A percentile compares a stretch with the other conserved stretches of the same genome.
Evolutionary conservation across 2,888 invertebrate genomes (phyloP).

Genomic region (Eremobia ochroleuca): DNA sequence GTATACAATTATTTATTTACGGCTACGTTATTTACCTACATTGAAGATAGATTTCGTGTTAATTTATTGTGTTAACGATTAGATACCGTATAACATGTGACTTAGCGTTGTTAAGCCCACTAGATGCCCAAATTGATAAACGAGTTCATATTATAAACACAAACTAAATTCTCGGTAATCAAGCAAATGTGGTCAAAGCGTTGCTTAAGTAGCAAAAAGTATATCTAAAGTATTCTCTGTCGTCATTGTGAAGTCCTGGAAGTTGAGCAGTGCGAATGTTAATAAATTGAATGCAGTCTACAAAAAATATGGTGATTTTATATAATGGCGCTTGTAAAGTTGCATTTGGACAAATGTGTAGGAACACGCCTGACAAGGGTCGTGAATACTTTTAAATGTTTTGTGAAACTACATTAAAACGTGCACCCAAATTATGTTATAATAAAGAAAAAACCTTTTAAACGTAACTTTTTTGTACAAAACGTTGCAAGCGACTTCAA

Average conservation of each 20-base stretch:
- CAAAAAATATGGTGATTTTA: constrained; percentile 67
- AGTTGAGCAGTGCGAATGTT: constrained; percentile 55
- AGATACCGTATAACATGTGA: constrained; percentile 39
- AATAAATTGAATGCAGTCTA: constrained; percentile 56
- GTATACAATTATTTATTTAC: constrained; percentile 69
- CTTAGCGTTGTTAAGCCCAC: constrained; percentile 26
- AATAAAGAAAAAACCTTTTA: constrained; percentile 61
- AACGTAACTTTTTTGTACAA: constrained; percentile 54
- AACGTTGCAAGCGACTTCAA: constrained; percentile 38
- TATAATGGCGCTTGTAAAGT: constrained; percentile 73
- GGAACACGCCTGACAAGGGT: constrained; percentile 77
- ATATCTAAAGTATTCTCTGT: constrained; percentile 38
- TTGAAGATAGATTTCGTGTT: constrained; percentile 55
- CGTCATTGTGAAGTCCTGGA: constrained; percentile 39
- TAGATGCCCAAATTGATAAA: constrained; percentile 21
- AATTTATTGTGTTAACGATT: constrained; percentile 44
- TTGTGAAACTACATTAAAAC: constrained; percentile 78
- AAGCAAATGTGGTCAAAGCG: constrained; percentile 33
- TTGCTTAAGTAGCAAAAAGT: constrained; percentile 37
- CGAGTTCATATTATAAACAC: constrained; percentile 12
- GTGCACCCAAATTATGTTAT: constrained; percentile 77
- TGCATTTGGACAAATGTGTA: constrained; percentile 73
- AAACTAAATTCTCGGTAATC: constrained; percentile 16
- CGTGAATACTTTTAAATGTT: constrained; percentile 76
- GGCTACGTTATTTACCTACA: constrained; percentile 62